phyloP scores from a whole-genome alignment of 2,888 invertebrate species.

The Mythimna ferrago region DNA sequence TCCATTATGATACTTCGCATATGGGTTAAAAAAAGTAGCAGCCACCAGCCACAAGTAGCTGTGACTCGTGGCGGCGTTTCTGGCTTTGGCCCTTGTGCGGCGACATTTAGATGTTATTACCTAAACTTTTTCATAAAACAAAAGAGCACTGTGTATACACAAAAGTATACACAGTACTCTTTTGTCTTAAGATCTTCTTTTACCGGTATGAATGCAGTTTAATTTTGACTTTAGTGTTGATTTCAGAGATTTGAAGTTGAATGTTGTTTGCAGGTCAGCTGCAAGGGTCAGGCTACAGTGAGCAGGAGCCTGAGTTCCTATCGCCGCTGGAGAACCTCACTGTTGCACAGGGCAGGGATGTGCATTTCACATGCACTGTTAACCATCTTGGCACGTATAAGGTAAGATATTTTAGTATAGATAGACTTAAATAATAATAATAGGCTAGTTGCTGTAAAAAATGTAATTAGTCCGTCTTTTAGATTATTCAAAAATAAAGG shows the following conservation, averaged over 20 bases:
- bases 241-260: constrained; percentile 8
- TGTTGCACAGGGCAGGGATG: constrained; percentile 96
- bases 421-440: neutral
- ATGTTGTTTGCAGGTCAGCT: constrained; percentile 78
- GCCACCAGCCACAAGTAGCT: too few species aligned
- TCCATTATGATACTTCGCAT: too few species aligned
- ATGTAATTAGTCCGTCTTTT: too few species aligned
- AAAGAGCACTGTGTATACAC: too few species aligned
- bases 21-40: too few species aligned
- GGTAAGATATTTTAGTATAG: constrained; percentile 81
- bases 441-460: too few species aligned
- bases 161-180: neutral
- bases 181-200: constrained; percentile 14
- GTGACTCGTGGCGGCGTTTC: too few species aligned
- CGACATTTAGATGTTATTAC: neutral
- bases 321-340: constrained; percentile 96
- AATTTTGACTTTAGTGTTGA: constrained; percentile 13
- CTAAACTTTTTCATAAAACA: constrained; percentile 11
- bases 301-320: constrained; percentile 94
- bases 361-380: constrained; percentile 97
- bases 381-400: constrained; percentile 96
- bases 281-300: constrained; percentile 85
- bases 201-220: neutral
- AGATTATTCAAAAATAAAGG: too few species aligned
- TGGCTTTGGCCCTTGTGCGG: too few species aligned